Evolutionary conservation across 2,113 vertebrate genomes (phyloP), one percentile per base, ranked within the genome.

Genomic region (Labeo rohita): DNA sequence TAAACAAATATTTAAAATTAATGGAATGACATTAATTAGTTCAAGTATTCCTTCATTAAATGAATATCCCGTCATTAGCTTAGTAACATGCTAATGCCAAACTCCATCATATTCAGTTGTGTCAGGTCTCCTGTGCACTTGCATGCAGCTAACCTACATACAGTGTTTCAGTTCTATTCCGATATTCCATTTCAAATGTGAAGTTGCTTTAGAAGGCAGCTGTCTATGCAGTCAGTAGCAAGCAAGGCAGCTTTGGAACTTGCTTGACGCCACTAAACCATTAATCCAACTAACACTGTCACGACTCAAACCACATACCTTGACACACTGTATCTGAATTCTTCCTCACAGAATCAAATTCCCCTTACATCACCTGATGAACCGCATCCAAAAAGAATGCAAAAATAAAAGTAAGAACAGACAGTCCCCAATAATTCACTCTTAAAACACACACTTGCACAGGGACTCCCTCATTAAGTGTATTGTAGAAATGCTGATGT

Each of bases 401-500:
- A 66, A 47, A 49, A n/a, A 61, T n/a, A 28, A 63, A 23, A 76
- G 23, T 9, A 77, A 47, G 49, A 52, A 59, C 18, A 63, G 74
- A n/a, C 28, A 70, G 74, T 61, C 21, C 54, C 83, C 75, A 81
- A 74, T 50, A 80, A 75, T 70, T 50, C 15, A 70, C 34, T 28
- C 2, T 54, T 49, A 52, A 50, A 16, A 36, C 36, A 39, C 83
- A 45, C 68, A 74, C n/a, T 85, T 81, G 79, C 88, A 84, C 82
- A 92, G 90, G 92, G 90, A 92, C 90, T 92, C 90, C 90, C 93
- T 95, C 94, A 94, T 95, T 95, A 94, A 92, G 90, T 89, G 92
- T 91, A 92, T 93, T 95, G 91, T 93, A 87, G 87, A 92, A 92
- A 94, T 94, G 95, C 95, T 95, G 94, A 95, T 95, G 94, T 95